Conservation (phyloP, 2,888 invertebrate species). For the Rotaria magnacalcarata region DNA sequence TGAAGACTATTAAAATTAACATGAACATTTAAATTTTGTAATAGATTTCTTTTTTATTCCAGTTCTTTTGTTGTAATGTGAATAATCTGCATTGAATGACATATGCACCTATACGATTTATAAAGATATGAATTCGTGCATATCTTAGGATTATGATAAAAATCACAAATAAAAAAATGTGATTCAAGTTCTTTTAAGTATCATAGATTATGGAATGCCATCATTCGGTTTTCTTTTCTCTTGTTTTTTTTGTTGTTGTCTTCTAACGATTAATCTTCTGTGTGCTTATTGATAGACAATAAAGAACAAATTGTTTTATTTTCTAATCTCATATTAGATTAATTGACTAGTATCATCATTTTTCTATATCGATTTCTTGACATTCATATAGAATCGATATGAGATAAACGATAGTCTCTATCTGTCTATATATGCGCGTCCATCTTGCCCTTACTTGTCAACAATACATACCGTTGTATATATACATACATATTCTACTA, state of each 20-base stretch:
- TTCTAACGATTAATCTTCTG: not conserved
- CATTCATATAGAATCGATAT: not conserved
- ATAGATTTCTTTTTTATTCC: not conserved
- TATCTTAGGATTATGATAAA: not conserved
- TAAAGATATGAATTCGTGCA: not conserved
- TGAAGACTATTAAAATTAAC: not conserved
- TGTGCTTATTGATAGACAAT: not conserved
- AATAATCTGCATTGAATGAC: not conserved
- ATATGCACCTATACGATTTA: not conserved
- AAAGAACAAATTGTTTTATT: not conserved
- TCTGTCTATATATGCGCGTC: not conserved
- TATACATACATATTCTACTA: not conserved
- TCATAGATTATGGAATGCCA: not conserved
- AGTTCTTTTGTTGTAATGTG: not conserved
- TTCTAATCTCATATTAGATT: not conserved
- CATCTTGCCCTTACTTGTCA: conserved; percentile 12
- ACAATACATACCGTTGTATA: not conserved
- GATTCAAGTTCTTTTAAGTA: not conserved
- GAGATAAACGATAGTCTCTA: conserved; percentile 4
- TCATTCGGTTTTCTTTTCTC: not conserved
- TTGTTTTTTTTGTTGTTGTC: not conserved
- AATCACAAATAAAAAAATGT: not conserved
- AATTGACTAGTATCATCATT: not conserved
- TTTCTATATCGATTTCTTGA: conserved; percentile 3
- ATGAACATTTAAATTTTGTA: not conserved